Evolutionary conservation across 92 coral and sea anemone species (phyloP), one percentile per base, ranked within the genome.

Genomic region (Paramuricea clavata): DNA sequence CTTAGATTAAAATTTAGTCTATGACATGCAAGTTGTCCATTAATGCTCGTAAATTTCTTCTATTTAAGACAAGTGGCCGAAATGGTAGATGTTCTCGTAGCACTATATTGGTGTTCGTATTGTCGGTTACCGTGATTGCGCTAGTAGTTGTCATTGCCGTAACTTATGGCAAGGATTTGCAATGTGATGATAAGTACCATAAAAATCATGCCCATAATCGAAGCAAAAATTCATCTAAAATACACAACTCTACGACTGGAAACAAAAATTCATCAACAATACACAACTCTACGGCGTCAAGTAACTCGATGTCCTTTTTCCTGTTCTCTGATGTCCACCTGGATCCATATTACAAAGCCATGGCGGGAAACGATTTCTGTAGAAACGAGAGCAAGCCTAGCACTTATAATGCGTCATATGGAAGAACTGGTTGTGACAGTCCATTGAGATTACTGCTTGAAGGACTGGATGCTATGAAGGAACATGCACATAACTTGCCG

Each of bases 351-450:
- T 94, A 91, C 81, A 81, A 94, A 82, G 91, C 86, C 57, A 56
- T 30, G 27, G 87, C 85, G 13, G 62, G 83, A 10, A 85, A 77
- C 10, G 81, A 73, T 33, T 91, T 70, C 68, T 95, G 98, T 57
- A 90, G 98, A 59, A 85, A 21, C 32, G 74, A 92, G 21, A 85
- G 89, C 28, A 87, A 22, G 47, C 73, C 83, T 15, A 87, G 71
- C 73, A 88, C 81, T 30, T 95, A 94, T 67, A 17, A 76, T 25
- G 98, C 98, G 16, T 87, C 83, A 12, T 94, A 90, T 89, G 98
- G 98, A 59, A 85, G 98, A 21, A 64, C 92, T 33, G 85, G 91
- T 5, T 95, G 98, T 91, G 98, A 95, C 64, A 87, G 98, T 0
- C 98, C 98, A 1, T 68, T 34, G n/a, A 27, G 34, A 21, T 85